A percentile compares a stretch with the other conserved stretches of the same genome.
Evolutionary conservation across 2,888 invertebrate genomes (phyloP).

Genomic region (Scaptomyza polygonia): DNA sequence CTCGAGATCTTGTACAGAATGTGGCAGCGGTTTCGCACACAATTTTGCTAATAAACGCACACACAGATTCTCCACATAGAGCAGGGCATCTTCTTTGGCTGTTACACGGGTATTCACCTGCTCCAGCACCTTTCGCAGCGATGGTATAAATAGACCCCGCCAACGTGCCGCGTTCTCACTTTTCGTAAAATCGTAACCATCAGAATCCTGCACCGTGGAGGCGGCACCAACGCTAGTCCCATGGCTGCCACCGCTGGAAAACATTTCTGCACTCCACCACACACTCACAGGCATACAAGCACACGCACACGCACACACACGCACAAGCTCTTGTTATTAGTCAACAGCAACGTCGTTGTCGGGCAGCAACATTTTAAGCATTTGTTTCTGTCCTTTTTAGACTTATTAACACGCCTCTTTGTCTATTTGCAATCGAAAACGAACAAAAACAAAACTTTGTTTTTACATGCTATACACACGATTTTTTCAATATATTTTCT

Average conservation of each 20-base stretch:
- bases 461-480: conserved; percentile 62
- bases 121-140: conserved; percentile 95
- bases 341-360: conserved; percentile 61
- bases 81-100: conserved; percentile 94
- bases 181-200: conserved; percentile 91
- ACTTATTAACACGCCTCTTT: conserved; percentile 17
- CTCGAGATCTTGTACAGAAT: conserved; percentile 95
- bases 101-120: conserved; percentile 94
- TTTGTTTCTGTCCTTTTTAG: conserved; percentile 25
- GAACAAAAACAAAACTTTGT: conserved; percentile 55
- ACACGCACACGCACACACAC: conserved; percentile 36
- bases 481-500: conserved; percentile 61
- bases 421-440: conserved; percentile 33
- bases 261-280: conserved; percentile 86
- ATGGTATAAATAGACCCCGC: conserved; percentile 94
- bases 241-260: conserved; percentile 83
- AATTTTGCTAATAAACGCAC: conserved; percentile 94
- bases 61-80: conserved; percentile 96
- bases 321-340: conserved; percentile 60
- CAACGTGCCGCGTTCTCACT: conserved; percentile 96
- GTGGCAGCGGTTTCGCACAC: conserved; percentile 93
- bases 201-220: conserved; percentile 63
- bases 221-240: conserved; percentile 57
- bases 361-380: conserved; percentile 52
- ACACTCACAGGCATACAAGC: conserved; percentile 34